A percentile compares a stretch with the other conserved stretches of the same genome.
These are phyloP conservation scores for Philaethria dido DNA, from an alignment of 2,888 invertebrate species.

Conservation along the genomic window DNA sequence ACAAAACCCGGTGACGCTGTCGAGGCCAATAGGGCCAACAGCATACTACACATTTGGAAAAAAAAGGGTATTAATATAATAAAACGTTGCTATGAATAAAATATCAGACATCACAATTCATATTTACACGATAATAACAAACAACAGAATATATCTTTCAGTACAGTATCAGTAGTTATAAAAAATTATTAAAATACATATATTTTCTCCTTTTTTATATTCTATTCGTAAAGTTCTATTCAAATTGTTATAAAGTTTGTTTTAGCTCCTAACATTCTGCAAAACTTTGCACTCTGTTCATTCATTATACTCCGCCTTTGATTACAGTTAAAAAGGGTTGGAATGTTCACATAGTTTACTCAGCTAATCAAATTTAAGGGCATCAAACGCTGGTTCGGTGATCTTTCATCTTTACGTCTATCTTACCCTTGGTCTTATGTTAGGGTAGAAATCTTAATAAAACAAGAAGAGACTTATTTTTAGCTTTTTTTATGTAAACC, in stretches of 20 bases:
- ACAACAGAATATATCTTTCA: no score
- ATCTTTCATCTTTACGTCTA: slow-evolving; percentile 54
- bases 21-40: no score
- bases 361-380: slow-evolving; percentile 65
- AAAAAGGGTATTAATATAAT: no score
- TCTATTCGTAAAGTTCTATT: neutral
- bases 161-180: no score
- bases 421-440: slow-evolving; percentile 49
- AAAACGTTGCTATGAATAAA: no score
- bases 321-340: slow-evolving; percentile 63
- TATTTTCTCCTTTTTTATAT: neutral
- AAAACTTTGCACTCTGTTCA: slow-evolving; percentile 47
- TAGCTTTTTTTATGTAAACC: no score
- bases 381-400: slow-evolving; percentile 57
- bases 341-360: slow-evolving; percentile 62
- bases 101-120: no score
- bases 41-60: no score
- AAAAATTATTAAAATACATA: neutral
- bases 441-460: neutral
- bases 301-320: slow-evolving; percentile 51
- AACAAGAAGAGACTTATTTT: neutral
- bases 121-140: no score
- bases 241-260: slow-evolving; percentile 20
- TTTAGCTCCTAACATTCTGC: slow-evolving; percentile 14
- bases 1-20: no score